Percentiles rank a stretch among this genome's conserved stretches.
Evolutionary conservation across 1,140 invertebrate species (phyloP).

Genomic region (Nymphalis io): DNA sequence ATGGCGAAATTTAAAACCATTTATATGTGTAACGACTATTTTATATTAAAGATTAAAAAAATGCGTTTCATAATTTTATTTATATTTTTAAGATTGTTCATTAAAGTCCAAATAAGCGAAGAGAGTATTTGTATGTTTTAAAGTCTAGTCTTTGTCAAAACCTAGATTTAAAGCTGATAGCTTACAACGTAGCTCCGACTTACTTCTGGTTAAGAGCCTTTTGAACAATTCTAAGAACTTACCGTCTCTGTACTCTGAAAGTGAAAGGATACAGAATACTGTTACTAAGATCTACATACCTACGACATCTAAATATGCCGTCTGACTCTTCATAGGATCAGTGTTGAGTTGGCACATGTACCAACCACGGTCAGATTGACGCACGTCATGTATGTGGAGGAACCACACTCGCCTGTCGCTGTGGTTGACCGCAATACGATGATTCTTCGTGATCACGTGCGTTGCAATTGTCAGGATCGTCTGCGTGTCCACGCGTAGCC

Average conservation of each 20-base stretch:
- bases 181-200: not conserved
- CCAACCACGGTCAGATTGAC: constrained; percentile 89
- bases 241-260: not conserved
- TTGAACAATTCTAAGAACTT: not conserved
- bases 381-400: constrained; percentile 90
- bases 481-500: constrained; percentile 94
- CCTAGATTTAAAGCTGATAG: not conserved
- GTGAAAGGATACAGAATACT: not conserved
- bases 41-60: not conserved
- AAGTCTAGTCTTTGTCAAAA: too few relatives aligned
- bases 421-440: constrained; percentile 90
- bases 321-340: constrained; percentile 94
- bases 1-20: constrained; percentile 9
- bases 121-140: not conserved
- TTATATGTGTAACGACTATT: too few relatives aligned
- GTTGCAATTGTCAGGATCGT: constrained; percentile 94
- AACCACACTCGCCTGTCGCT: constrained; percentile 92
- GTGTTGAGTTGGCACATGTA: constrained; percentile 96
- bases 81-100: too few relatives aligned
- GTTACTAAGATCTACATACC: constrained; percentile 2
- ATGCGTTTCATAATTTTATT: too few relatives aligned
- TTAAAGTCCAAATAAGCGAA: too few relatives aligned
- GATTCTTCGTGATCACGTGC: constrained; percentile 94
- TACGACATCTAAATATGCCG: constrained; percentile 90
- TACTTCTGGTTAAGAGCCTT: not conserved